Percentiles rank a stretch among this genome's conserved stretches.
Conservation (phyloP, 2,888 invertebrate species). For the Keiferia lycopersicella region DNA sequence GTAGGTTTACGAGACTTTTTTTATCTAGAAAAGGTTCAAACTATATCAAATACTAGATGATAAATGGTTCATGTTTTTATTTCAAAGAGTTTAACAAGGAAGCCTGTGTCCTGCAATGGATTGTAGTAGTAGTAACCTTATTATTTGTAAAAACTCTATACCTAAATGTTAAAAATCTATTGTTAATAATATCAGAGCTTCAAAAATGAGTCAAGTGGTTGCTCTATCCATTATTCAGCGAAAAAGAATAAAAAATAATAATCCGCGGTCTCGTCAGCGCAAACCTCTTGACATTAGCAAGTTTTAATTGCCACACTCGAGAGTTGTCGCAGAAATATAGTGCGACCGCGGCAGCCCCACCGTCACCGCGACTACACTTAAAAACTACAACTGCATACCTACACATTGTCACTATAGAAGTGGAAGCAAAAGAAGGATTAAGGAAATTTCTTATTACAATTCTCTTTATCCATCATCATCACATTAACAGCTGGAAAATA, state of each 20-base stretch:
- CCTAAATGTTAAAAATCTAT: conserved; percentile 17
- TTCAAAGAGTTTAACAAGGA: too few relatives aligned
- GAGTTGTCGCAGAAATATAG: conserved; percentile 28
- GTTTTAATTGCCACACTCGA: conserved; percentile 78
- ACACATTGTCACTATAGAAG: conserved; percentile 8
- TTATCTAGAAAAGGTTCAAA: too few relatives aligned
- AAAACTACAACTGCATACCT: conserved; percentile 26
- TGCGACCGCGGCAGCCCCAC: conserved; percentile 8
- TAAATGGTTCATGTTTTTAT: too few relatives aligned
- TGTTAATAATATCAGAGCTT: conserved; percentile 20
- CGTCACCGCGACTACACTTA: conserved; percentile 15
- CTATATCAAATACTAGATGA: too few relatives aligned
- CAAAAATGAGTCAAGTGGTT: conserved; percentile 26
- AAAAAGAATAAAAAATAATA: conserved; percentile 64
- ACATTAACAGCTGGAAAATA: too few relatives aligned
- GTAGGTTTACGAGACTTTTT: too few relatives aligned
- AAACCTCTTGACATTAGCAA: conserved; percentile 75
- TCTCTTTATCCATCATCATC: too few relatives aligned
- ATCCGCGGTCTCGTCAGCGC: conserved; percentile 51
- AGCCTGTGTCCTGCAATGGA: too few relatives aligned
- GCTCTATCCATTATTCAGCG: conserved; percentile 49
- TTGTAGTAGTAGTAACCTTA: too few relatives aligned
- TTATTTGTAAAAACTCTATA: too few relatives aligned
- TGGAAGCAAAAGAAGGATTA: not conserved
- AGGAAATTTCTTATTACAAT: not conserved